Percentiles rank a stretch among this genome's conserved stretches.
Evolutionary conservation across 2,113 vertebrate species (phyloP).

Genomic region (Myotis brandtii): DNA sequence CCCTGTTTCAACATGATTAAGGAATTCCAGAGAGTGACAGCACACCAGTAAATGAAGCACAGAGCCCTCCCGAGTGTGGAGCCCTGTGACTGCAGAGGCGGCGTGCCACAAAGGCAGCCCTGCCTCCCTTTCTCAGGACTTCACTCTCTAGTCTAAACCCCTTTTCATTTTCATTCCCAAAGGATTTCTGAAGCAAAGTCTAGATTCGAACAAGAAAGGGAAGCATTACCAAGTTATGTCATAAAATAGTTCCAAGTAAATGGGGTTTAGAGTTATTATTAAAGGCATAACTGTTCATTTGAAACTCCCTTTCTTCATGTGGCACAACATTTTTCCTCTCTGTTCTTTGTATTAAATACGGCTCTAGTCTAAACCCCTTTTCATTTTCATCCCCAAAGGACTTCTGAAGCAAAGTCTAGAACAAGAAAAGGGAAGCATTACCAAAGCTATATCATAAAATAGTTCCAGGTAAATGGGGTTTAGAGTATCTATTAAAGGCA

Average conservation of each 20-base stretch:
- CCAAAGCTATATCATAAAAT: not conserved
- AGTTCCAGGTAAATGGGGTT: not conserved
- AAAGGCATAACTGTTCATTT: not conserved
- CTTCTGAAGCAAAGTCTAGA: slow-evolving; percentile 5
- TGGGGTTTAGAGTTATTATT: not conserved
- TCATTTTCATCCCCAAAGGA: not conserved
- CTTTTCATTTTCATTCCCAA: not conserved
- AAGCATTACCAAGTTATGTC: not conserved
- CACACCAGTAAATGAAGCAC: not conserved
- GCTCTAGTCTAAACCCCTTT: not conserved
- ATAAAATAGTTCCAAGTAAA: not conserved
- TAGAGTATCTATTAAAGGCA: not conserved
- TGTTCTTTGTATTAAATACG: not conserved
- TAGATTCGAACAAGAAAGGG: not conserved
- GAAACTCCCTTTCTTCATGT: not conserved
- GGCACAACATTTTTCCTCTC: not conserved
- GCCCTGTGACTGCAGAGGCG: not conserved
- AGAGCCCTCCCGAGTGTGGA: not conserved
- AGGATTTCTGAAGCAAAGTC: not conserved
- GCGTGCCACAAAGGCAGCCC: not conserved
- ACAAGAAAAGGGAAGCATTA: not conserved
- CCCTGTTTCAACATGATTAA: not conserved
- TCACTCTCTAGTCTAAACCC: not conserved
- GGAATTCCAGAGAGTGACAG: not conserved
- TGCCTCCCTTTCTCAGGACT: not conserved